Evolutionary conservation across 2,888 invertebrate species (phyloP).

Genomic region (Morinoia aosen): DNA sequence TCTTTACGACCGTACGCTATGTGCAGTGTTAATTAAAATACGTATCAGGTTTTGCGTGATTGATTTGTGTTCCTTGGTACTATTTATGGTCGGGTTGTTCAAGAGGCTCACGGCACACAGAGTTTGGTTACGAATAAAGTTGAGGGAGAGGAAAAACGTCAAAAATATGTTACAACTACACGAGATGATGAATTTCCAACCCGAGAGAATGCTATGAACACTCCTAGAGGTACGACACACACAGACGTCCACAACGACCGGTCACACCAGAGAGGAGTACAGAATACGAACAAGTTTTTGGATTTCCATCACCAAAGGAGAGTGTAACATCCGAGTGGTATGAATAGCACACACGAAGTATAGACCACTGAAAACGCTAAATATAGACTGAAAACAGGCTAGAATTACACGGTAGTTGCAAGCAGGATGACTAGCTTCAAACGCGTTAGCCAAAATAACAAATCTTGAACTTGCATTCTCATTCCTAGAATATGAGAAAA

Average conservation of each 20-base stretch:
- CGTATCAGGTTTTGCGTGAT: neutral
- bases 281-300: neutral
- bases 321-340: neutral
- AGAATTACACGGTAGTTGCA: slow-evolving; percentile 12
- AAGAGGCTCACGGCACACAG: neutral
- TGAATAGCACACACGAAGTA: slow-evolving; percentile 23
- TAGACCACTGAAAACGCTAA: slow-evolving; percentile 1
- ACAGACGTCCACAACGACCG: slow-evolving; percentile 3
- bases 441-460: slow-evolving; percentile 27
- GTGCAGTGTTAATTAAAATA: neutral
- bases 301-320: neutral
- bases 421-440: slow-evolving; percentile 13
- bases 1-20: neutral
- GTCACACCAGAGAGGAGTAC: neutral
- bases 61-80: neutral
- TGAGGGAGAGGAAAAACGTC: neutral
- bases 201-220: neutral
- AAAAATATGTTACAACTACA: neutral
- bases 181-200: neutral
- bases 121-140: neutral
- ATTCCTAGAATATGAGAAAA: neutral
- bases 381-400: neutral
- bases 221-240: neutral
- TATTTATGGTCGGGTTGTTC: neutral
- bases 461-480: slow-evolving; percentile 16